A percentile compares a stretch with the other conserved stretches of the same genome.
Evolutionary conservation across 2,888 invertebrate genomes (phyloP).

Genomic region (Byasa hedistus): DNA sequence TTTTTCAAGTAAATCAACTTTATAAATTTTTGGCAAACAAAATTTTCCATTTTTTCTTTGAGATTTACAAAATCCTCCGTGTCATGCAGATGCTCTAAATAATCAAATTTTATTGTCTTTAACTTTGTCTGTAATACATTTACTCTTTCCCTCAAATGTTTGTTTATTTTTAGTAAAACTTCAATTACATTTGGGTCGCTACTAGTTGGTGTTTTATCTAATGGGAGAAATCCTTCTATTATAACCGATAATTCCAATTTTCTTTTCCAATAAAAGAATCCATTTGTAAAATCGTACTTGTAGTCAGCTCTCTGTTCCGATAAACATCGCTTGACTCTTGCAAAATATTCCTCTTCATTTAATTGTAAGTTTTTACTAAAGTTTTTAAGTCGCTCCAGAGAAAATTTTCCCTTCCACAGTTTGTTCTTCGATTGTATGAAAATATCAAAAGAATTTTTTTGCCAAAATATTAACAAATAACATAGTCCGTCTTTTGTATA

Average conservation of each 20-base stretch:
- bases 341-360: constrained; percentile 48
- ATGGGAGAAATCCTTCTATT: constrained; percentile 63
- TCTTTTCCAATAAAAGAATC: constrained; percentile 66
- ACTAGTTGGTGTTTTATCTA: constrained; percentile 46
- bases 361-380: constrained; percentile 59
- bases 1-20: constrained; percentile 48
- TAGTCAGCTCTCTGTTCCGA: constrained; percentile 51
- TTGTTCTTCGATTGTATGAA: constrained; percentile 50
- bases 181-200: constrained; percentile 53
- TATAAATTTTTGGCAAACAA: constrained; percentile 57
- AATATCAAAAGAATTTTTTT: constrained; percentile 55
- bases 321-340: constrained; percentile 48
- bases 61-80: constrained; percentile 62
- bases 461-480: constrained; percentile 60
- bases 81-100: constrained; percentile 56
- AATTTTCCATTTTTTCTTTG: constrained; percentile 64
- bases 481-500: constrained; percentile 43
- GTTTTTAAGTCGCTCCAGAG: constrained; percentile 51
- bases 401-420: constrained; percentile 61
- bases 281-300: constrained; percentile 57
- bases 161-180: constrained; percentile 53
- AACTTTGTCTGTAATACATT: constrained; percentile 41
- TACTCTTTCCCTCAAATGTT: constrained; percentile 48
- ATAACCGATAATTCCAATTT: constrained; percentile 43
- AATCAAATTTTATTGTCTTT: constrained; percentile 48